Conservation (phyloP, 2,113 vertebrate species). For the Nymphicus hollandicus region DNA sequence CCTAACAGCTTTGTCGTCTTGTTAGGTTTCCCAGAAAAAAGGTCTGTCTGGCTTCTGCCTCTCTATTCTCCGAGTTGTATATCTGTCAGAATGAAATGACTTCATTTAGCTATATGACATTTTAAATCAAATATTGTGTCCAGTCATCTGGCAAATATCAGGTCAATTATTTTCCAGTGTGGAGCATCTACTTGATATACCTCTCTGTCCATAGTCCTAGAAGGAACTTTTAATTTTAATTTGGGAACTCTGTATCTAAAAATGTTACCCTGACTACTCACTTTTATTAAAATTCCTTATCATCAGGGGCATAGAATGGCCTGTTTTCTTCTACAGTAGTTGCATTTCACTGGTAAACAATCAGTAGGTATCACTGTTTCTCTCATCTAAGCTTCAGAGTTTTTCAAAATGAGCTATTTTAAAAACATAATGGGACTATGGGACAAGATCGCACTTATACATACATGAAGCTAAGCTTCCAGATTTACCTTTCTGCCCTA, state of each 20-base stretch:
- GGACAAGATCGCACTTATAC: not conserved
- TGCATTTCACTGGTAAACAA: not conserved
- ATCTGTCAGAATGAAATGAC: not conserved
- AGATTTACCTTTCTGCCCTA: not conserved
- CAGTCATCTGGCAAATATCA: not conserved
- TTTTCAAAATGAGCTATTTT: not conserved
- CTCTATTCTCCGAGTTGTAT: not conserved
- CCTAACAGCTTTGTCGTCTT: not conserved
- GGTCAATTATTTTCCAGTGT: not conserved
- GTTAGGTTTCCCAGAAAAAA: not conserved
- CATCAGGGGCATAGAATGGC: not conserved
- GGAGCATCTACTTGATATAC: not conserved
- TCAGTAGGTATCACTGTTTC: not conserved
- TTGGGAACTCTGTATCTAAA: not conserved
- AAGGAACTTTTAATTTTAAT: not conserved
- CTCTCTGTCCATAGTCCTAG: not conserved
- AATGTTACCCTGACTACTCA: not conserved
- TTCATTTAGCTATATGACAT: not conserved
- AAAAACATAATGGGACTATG: not conserved
- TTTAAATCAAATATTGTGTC: not conserved
- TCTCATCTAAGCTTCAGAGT: not conserved
- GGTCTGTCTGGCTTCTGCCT: not conserved
- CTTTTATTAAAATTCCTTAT: not conserved
- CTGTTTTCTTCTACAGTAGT: not conserved
- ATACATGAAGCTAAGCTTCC: not conserved